Conservation (phyloP, 2,113 vertebrate species). For the Athene cunicularia region DNA sequence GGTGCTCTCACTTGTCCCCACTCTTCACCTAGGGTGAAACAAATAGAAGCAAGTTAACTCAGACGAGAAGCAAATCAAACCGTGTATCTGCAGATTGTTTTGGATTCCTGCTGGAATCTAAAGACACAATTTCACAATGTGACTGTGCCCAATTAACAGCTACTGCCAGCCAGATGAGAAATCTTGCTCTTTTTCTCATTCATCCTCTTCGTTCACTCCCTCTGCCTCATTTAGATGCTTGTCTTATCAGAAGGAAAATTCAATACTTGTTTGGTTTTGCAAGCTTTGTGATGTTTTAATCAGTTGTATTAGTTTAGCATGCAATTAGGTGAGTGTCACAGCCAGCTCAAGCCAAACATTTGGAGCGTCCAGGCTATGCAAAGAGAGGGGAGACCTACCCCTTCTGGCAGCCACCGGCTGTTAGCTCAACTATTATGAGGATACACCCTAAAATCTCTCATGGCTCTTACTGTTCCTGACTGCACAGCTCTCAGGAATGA, state of each 20-base stretch:
- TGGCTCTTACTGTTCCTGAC: background rate
- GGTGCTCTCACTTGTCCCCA: constrained; percentile 88
- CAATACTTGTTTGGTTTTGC: background rate
- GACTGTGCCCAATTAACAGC: background rate
- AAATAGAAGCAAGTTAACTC: background rate
- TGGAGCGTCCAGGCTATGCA: background rate
- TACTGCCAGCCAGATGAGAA: background rate
- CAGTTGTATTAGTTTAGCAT: background rate
- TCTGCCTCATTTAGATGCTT: background rate
- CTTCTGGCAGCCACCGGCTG: background rate
- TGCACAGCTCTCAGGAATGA: background rate
- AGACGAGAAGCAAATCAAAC: background rate
- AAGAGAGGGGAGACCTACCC: background rate
- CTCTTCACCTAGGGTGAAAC: constrained; percentile 80
- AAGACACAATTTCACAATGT: background rate
- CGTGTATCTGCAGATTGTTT: background rate
- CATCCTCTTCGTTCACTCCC: background rate
- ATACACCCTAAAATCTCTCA: background rate
- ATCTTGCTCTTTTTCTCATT: background rate
- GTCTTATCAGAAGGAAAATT: background rate
- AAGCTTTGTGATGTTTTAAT: background rate
- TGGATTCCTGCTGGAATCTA: background rate
- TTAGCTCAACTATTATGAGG: background rate
- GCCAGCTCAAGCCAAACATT: background rate
- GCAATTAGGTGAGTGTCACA: background rate